Evolutionary conservation across 2,888 invertebrate genomes (phyloP), one percentile per base, ranked within the genome.

Genomic region (Sthenelais limicola): DNA sequence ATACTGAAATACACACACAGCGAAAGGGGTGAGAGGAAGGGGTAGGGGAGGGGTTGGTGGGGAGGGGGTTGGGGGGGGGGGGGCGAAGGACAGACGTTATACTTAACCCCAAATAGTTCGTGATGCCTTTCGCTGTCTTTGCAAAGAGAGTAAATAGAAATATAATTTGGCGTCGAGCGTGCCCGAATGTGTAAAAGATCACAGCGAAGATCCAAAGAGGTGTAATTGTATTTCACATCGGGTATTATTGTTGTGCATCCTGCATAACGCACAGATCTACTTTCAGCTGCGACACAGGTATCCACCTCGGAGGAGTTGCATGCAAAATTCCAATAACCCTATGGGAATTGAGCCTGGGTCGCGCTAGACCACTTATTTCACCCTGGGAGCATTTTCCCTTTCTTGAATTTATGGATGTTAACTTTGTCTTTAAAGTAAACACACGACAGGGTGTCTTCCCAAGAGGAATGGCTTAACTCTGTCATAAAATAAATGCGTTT

Each of bases 251-350:
- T 56, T 56, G 56, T 56, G 30, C 56, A 56, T 4, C 3, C 15
- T 4, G 32, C 32, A 30, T 32, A 32, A 56, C 30, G 32, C 4
- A 30, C 4, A 18, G 56, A 56, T 56, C 3, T 21, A 24, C 56
- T n/a, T 33, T 28, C 26, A 56, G 56, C 7, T 12, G 18, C 15
- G 32, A 54, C 4, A n/a, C n/a, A n/a, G n/a, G n/a, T n/a, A n/a
- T n/a, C n/a, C n/a, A n/a, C n/a, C n/a, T n/a, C 12, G 24, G 54
- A 26, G 28, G 21, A n/a, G 4, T 56, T n/a, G 56, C 56, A 56
- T 56, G 56, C 33, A 28, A 32, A 56, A 56, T 33, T 56, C 33
- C 56, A 56, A 56, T 33, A 33, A 56, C n/a, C 32, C 32, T n/a
- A 33, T 32, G 26, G 18, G 3, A 56, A 56, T 3, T 56, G 9